Percentiles rank a stretch among this genome's conserved stretches.
Conservation (phyloP, 2,113 vertebrate species). For the Anoura caudifer region DNA sequence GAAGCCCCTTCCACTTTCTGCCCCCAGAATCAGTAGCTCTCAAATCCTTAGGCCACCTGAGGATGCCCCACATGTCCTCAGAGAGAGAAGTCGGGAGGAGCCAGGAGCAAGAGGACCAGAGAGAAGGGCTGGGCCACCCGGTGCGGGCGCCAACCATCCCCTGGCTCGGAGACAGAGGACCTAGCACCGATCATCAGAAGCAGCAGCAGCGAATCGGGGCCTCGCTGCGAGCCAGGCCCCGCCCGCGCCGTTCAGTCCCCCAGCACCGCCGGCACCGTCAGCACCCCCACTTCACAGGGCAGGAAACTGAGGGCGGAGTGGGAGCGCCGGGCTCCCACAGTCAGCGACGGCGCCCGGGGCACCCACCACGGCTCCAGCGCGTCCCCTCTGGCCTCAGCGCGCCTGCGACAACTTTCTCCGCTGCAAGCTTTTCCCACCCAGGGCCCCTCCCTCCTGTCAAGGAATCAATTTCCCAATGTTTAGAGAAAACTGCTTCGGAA, state of each 20-base stretch:
- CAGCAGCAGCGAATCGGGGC: neutral
- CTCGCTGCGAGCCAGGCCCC: neutral
- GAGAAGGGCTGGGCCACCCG: neutral
- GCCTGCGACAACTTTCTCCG: neutral
- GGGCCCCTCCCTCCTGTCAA: neutral
- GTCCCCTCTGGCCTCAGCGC: neutral
- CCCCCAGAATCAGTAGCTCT: neutral
- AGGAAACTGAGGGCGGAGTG: neutral
- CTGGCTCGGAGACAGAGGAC: neutral
- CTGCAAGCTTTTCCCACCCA: neutral
- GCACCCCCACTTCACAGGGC: neutral
- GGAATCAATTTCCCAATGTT: neutral
- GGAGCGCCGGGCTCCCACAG: neutral
- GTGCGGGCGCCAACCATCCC: neutral
- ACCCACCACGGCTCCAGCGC: neutral
- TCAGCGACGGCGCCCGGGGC: neutral
- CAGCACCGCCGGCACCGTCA: neutral
- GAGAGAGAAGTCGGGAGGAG: neutral
- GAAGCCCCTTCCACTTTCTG: neutral
- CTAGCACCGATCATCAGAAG: neutral
- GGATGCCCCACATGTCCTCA: neutral
- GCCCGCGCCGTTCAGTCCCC: neutral
- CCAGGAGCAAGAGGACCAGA: neutral
- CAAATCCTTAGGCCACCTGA: neutral
- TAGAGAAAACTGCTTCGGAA: neutral